Evolutionary conservation across 2,113 vertebrate species (phyloP).

Genomic region (Laticauda colubrina): DNA sequence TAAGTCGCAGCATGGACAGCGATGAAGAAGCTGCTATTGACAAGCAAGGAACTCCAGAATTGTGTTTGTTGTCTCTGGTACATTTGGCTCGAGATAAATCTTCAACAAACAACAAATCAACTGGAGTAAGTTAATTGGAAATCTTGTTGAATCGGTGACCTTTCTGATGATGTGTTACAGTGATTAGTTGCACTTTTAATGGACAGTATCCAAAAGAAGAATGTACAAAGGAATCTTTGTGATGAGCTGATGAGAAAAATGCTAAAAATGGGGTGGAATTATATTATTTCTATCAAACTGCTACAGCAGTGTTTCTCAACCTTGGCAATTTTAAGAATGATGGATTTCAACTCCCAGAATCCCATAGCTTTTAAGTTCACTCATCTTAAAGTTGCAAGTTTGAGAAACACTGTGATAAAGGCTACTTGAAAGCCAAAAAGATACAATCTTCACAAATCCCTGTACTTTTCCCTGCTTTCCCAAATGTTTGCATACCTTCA

Average conservation of each 20-base stretch:
- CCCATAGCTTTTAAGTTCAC: background rate
- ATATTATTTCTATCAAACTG: background rate
- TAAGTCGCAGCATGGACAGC: slow-evolving; percentile 95
- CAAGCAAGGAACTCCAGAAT: slow-evolving; percentile 85
- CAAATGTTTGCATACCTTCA: background rate
- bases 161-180: slow-evolving; percentile 7
- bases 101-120: slow-evolving; percentile 80
- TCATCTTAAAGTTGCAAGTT: background rate
- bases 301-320: background rate
- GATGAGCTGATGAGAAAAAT: background rate
- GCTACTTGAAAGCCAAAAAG: background rate
- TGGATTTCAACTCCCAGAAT: background rate
- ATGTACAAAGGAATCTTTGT: background rate
- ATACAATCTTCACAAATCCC: background rate
- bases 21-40: slow-evolving; percentile 92
- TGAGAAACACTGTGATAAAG: background rate
- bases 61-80: slow-evolving; percentile 90
- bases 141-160: background rate
- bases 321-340: background rate
- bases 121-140: slow-evolving; percentile 77
- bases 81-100: slow-evolving; percentile 85
- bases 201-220: background rate
- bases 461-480: background rate
- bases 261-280: background rate
- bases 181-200: slow-evolving; percentile 24